Conservation (phyloP, 1,140 invertebrate species). For the Rhizoglyphus robini region DNA sequence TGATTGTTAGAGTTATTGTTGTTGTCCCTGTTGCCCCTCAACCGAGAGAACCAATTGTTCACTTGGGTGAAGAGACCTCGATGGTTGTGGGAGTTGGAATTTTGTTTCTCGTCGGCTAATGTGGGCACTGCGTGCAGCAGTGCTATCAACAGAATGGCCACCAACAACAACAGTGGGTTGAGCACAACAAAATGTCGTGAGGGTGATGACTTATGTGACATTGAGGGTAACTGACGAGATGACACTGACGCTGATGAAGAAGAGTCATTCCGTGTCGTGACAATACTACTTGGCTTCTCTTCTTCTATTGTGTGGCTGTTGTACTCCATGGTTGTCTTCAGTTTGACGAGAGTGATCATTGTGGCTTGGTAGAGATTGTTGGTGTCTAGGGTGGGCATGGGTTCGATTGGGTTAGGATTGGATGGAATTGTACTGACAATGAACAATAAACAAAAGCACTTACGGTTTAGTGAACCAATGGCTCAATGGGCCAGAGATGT, state of each 20-base stretch:
- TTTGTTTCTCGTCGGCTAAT: background rate
- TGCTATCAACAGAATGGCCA: background rate
- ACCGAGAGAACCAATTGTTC: constrained; percentile 1
- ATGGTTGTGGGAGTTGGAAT: background rate
- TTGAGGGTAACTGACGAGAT: background rate
- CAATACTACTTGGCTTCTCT: too few species aligned
- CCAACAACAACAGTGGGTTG: background rate
- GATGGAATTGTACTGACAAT: background rate
- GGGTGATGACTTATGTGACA: background rate
- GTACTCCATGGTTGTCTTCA: background rate
- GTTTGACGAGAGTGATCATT: background rate
- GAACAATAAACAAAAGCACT: background rate
- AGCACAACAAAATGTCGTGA: background rate
- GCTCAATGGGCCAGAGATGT: background rate
- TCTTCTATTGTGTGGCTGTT: background rate
- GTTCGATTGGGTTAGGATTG: background rate
- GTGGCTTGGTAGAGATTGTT: background rate
- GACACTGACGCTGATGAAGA: background rate
- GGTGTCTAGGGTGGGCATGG: too few species aligned
- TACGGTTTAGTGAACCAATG: background rate
- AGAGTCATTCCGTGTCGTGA: too few species aligned
- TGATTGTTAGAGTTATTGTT: background rate
- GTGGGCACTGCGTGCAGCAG: background rate
- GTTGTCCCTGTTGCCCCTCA: background rate
- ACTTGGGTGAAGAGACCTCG: constrained; percentile 1